Base-by-base conservation (phyloP, 2,888 invertebrate species). In the Eupithecia centaureata region DNA sequence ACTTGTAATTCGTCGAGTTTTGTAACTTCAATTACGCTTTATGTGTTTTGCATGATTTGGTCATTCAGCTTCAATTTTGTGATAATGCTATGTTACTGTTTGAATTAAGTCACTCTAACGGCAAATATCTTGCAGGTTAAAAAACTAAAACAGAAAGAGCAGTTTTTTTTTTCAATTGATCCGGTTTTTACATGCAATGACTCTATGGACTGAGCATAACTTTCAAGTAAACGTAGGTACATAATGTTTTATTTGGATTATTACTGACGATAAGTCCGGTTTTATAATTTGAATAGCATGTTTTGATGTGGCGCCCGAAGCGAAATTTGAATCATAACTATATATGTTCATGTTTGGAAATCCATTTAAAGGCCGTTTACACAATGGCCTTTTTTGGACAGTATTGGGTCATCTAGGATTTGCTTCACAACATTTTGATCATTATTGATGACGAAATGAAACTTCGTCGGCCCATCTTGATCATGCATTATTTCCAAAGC, bases 331-430 rank as follows among this genome's bases (percentile, higher is more conserved):
- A 25, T 27, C 52, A 27, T 27, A 52, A 1, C 32, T 32, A 5
- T 5, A 32, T 30, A 22, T 47, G 47, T 47, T 47, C 12, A 18
- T 4, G 52, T 52, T 52, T 52, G 27, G 27, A 52, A 52, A 27
- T 52, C 52, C 25, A 52, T 52, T 52, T 27, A 27, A 52, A 15
- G 1, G 27, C 25, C 32, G 57, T 57, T 57, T 57, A 30, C 57
- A 32, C 57, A 57, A 57, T 57, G 54, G 28, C 10, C 32, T 57
- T 33, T 56, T 57, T 57, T 30, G 32, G 30, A 2, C 52, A 52
- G 7, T 32, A 32, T 57, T 57, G 30, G 10, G 32, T 18, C 57
- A 57, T 57, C 32, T 57, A 18, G 57, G 30, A 30, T 57, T 57
- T 57, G 32, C 32, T 32, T 57, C 57, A 56, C 18, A 22, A 28